phyloP scores from a whole-genome alignment of 2,888 invertebrate species.

The Platycheirus albimanus region DNA sequence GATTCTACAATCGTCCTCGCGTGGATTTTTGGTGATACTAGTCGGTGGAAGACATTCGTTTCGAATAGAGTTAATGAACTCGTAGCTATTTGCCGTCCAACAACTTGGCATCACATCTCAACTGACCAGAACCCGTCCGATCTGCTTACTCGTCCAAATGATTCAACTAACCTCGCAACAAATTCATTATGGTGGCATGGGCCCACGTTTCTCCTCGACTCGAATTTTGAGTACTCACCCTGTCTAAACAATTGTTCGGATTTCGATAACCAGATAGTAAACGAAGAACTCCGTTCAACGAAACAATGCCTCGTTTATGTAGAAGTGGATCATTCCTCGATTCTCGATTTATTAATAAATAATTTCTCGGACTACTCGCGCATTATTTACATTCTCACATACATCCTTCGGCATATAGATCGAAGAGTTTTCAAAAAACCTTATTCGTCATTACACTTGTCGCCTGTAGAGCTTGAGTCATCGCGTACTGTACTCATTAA shows the following conservation, averaged over 20 bases:
- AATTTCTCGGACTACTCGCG: constrained; percentile 11
- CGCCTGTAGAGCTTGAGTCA: not conserved
- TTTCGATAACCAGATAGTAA: constrained; percentile 2
- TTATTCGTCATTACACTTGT: not conserved
- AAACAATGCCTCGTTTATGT: not conserved
- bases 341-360: constrained; percentile 12
- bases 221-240: constrained; percentile 48
- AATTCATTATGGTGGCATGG: constrained; percentile 6
- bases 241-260: constrained; percentile 9
- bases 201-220: constrained; percentile 2
- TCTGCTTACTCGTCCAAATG: not conserved
- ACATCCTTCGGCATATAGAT: constrained; percentile 9
- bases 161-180: not conserved
- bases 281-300: constrained; percentile 7
- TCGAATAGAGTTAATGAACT: constrained; percentile 16
- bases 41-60: constrained; percentile 14
- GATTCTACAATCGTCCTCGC: constrained; percentile 12
- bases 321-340: not conserved
- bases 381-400: constrained; percentile 15
- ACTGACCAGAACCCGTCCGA: not conserved
- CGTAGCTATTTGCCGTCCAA: not conserved
- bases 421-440: constrained; percentile 18
- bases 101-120: not conserved
- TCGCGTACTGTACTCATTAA: constrained; percentile 11
- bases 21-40: constrained; percentile 8